Base-by-base conservation (phyloP, 2,113 vertebrate species). In the Triplophysa siluroides region DNA sequence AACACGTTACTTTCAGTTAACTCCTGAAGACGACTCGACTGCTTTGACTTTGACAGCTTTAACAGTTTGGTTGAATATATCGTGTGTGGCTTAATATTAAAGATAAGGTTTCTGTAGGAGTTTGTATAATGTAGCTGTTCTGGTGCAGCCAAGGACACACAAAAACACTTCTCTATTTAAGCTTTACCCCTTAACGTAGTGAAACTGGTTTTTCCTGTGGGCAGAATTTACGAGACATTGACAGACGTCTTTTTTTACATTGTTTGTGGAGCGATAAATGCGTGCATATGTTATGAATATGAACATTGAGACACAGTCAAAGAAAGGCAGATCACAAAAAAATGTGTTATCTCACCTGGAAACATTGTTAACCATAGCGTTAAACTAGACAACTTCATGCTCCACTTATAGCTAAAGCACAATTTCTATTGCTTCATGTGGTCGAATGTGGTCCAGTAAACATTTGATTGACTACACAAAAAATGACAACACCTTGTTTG, bases 141-240 rank as follows among this genome's bases (percentile, higher is more conserved):
- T 52, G 50, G 5, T 16, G 13, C 2, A 5, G 13, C 13, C 4
- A 14, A 52, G 16, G 16, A 52, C 14, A 52, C 13, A 52, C 43
- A 45, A 11, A 3, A 45, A 45, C 43, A 45, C 43, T 29, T 54
- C 38, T 43, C 38, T 43, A 47, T 16, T 45, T 45, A 19, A 54
- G 23, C 18, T 10, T 71, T 52, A 58, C 19, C 19, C 21, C 38
- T 43, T 8, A 43, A 26, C 11, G 56, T 19, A 4, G 72, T 24
- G 23, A 43, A 75, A 75, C 58, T 26, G 38, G 56, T 74, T 74
- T 74, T 61, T 45, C 72, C 38, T 74, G 56, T 74, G 33, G 8
- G 38, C 14, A 26, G 56, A 45, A 24, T 26, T 62, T 16, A 33
- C 8, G 9, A 62, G 70, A 60, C 38, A 62, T 26, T 74, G 72